Evolutionary conservation across 1,140 invertebrate genomes (phyloP).

Genomic region (Caerostris darwini): DNA sequence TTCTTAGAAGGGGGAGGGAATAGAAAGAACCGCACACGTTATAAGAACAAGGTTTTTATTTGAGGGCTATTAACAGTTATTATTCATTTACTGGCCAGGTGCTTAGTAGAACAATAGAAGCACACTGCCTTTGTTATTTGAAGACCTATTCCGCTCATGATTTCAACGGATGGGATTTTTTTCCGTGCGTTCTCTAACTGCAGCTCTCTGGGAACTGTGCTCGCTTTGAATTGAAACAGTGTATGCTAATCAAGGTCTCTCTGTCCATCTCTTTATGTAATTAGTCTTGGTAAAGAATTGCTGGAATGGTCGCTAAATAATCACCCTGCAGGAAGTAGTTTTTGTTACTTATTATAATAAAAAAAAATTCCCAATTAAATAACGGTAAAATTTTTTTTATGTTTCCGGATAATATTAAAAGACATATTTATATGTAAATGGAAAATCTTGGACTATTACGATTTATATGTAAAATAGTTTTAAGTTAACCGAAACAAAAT

Average conservation of each 20-base stretch:
- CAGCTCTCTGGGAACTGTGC: neutral
- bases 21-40: neutral
- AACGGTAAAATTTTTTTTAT: constrained; percentile 8
- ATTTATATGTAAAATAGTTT: neutral
- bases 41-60: neutral
- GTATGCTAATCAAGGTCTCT: neutral
- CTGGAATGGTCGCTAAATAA: neutral
- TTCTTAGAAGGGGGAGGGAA: neutral
- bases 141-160: neutral
- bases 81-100: constrained; percentile 13
- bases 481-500: neutral
- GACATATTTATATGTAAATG: neutral
- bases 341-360: constrained; percentile 14
- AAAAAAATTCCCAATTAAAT: neutral
- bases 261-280: neutral
- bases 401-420: neutral
- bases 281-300: neutral
- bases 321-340: neutral
- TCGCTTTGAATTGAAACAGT: constrained; percentile 11
- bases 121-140: neutral
- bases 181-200: neutral
- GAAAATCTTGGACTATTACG: neutral
- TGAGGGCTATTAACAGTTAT: neutral
- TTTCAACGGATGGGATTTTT: neutral
- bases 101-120: neutral